A percentile compares a stretch with the other conserved stretches of the same genome.
These are phyloP conservation scores for Coracias cyanogaster DNA, from an alignment of 2,797 vertebrate genomes.

Conservation along the genomic window DNA sequence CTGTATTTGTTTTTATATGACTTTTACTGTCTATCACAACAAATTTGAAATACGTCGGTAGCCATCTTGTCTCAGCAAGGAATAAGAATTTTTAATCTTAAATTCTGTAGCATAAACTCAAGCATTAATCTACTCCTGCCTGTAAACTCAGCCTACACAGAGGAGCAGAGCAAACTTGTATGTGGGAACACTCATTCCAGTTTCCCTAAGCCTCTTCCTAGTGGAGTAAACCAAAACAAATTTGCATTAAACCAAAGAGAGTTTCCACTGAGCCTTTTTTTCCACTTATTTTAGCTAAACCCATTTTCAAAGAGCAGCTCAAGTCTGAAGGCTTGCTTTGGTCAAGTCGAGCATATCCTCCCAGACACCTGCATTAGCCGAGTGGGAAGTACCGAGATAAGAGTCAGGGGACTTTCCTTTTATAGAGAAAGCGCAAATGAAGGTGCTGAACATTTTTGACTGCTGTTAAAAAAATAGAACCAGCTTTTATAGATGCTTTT, in stretches of 20 bases:
- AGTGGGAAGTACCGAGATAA: not conserved
- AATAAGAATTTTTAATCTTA: not conserved
- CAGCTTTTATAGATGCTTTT: not conserved
- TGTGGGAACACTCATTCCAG: accelerated
- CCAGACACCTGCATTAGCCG: not conserved
- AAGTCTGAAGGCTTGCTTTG: not conserved
- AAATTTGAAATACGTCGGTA: not conserved
- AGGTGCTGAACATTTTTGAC: not conserved
- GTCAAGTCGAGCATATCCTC: not conserved
- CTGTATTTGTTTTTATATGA: not conserved
- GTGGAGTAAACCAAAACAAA: not conserved
- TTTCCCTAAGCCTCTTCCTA: not conserved
- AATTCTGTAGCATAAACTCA: not conserved
- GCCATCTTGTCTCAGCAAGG: not conserved
- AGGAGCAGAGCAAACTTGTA: not conserved
- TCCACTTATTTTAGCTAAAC: not conserved
- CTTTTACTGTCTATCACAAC: not conserved
- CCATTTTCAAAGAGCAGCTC: not conserved
- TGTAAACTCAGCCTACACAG: not conserved
- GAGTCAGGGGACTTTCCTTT: not conserved
- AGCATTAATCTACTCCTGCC: not conserved
- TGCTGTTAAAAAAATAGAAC: not conserved
- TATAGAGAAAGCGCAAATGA: accelerated
- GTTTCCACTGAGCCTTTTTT: not conserved
- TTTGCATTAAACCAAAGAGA: not conserved